These are phyloP conservation scores for Catharus fuscescens DNA, from an alignment of 2,113 vertebrate species.

Conservation along the genomic window DNA sequence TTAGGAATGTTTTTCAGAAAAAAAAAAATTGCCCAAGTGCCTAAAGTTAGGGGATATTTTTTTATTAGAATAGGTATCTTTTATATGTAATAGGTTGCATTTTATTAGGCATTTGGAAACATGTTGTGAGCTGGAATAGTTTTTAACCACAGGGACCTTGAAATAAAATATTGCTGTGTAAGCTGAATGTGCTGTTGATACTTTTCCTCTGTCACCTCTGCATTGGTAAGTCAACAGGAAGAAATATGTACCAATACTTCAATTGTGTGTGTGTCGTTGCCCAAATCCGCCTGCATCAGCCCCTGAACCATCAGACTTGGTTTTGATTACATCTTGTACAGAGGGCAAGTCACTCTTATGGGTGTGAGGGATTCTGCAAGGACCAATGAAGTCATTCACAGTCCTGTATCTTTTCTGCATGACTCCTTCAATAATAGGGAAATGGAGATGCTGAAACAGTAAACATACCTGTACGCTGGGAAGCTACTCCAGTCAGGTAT, in stretches of 20 bases:
- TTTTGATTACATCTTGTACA: neutral
- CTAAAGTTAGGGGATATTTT: neutral
- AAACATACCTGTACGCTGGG: neutral
- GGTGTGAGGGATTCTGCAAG: neutral
- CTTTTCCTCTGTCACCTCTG: neutral
- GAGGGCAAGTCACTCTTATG: fast-evolving
- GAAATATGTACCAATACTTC: neutral
- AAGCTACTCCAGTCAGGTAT: neutral
- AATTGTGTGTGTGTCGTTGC: neutral
- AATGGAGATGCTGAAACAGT: neutral
- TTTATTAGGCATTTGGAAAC: neutral
- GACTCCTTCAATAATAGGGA: neutral
- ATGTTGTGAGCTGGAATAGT: neutral
- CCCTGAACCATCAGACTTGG: neutral
- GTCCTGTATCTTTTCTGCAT: neutral
- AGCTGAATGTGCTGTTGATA: neutral
- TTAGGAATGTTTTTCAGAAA: neutral
- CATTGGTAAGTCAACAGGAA: neutral
- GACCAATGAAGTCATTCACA: neutral
- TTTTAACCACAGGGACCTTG: neutral
- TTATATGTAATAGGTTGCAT: neutral
- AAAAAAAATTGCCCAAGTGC: neutral
- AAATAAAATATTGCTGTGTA: neutral
- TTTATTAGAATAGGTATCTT: neutral
- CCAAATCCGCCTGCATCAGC: neutral